phyloP scores from a whole-genome alignment of 1,140 invertebrate genomes.

The Ceratina japonica region DNA sequence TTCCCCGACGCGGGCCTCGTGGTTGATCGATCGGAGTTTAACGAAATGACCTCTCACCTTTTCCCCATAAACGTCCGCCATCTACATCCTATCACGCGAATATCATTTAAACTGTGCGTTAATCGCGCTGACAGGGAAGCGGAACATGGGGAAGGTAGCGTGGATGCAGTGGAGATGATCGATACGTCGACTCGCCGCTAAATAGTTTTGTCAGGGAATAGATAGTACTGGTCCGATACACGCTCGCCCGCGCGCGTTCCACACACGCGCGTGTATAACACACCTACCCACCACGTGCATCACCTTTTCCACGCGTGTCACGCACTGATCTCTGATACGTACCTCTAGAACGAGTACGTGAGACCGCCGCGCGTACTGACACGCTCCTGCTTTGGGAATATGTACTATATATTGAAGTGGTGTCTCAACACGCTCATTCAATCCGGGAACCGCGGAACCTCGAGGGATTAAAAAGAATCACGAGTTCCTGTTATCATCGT shows the following conservation, averaged over 20 bases:
- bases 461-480: conserved; percentile 30
- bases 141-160: conserved; percentile 48
- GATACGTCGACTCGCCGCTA: conserved; percentile 50
- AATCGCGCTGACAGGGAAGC: conserved; percentile 25
- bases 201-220: conserved; percentile 26
- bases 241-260: background rate
- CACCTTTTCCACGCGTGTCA: background rate
- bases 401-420: conserved; percentile 20
- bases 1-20: background rate
- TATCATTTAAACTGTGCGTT: conserved; percentile 57
- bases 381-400: conserved; percentile 45
- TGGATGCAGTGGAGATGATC: conserved; percentile 53
- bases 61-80: conserved; percentile 9
- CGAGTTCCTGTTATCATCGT: conserved; percentile 32
- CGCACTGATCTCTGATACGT: background rate
- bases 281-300: conserved; percentile 23
- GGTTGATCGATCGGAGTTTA: conserved; percentile 45
- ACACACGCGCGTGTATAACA: background rate
- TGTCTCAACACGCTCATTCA: conserved; percentile 15
- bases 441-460: conserved; percentile 4
- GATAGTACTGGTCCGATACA: conserved; percentile 19
- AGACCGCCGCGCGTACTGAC: conserved; percentile 21
- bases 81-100: conserved; percentile 46
- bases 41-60: conserved; percentile 54
- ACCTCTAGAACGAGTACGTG: background rate